Evolutionary conservation across 2,113 vertebrate genomes (phyloP).

Genomic region (Takifugu flavidus): DNA sequence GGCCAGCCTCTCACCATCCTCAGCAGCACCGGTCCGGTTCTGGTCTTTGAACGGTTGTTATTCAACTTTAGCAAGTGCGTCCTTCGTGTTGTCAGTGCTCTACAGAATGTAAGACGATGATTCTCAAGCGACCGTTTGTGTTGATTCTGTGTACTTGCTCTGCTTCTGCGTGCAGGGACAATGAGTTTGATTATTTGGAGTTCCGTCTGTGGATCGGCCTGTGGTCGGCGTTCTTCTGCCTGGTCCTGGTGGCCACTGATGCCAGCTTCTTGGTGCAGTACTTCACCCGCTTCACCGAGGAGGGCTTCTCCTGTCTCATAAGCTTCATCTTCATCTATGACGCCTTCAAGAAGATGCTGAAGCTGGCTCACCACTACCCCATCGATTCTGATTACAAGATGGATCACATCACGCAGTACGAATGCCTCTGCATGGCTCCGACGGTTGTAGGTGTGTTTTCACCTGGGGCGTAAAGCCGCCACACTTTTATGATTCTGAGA

Average conservation of each 20-base stretch:
- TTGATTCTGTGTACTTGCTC: background rate
- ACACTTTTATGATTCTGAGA: too few species aligned
- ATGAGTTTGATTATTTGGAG: constrained; percentile 91
- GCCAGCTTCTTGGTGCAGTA: constrained; percentile 97
- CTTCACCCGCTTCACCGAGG: constrained; percentile 97
- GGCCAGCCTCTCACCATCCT: constrained; percentile 95
- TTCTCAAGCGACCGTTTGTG: too few species aligned
- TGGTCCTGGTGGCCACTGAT: constrained; percentile 89
- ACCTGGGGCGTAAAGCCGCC: too few species aligned
- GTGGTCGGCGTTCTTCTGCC: constrained; percentile 94
- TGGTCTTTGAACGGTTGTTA: constrained; percentile 95
- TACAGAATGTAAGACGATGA: too few species aligned
- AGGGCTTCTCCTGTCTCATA: constrained; percentile 95
- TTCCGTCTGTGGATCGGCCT: constrained; percentile 97
- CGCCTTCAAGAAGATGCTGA: constrained; percentile 98
- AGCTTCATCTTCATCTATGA: constrained; percentile 99
- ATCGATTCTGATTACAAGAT: constrained; percentile 84
- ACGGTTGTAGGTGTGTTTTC: constrained; percentile 75
- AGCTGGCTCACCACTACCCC: constrained; percentile 88
- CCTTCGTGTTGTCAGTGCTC: background rate
- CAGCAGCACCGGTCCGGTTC: constrained; percentile 95
- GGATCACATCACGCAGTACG: constrained; percentile 83
- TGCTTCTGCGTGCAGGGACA: constrained; percentile 75
- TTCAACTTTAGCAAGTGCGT: constrained; percentile 96
- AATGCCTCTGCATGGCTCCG: constrained; percentile 85